Base-by-base conservation (phyloP, 2,113 vertebrate species). In the Mesocricetus auratus region DNA sequence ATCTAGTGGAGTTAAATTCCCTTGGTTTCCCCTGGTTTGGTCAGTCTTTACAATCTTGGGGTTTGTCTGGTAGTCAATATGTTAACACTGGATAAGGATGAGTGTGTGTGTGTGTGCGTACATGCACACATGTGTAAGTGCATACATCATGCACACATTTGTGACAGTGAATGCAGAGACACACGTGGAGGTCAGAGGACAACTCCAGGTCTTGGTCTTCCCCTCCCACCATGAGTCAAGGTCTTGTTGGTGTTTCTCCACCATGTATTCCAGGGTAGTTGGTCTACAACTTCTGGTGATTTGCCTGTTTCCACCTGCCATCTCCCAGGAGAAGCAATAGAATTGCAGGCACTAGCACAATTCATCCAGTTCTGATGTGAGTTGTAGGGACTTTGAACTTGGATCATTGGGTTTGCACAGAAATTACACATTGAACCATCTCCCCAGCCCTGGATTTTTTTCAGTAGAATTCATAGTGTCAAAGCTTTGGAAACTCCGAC, bases 231-330 rank as follows among this genome's bases (percentile, higher is more conserved):
- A 39, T 39, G 21, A 39, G 36, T 8, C 56, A 82, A 39, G 56
- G 21, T 60, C n/a, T 78, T 79, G 31, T 22, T 36, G 50, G 19
- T 53, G 77, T 36, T 79, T 56, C 13, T 36, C 50, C 33, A 53
- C 19, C 1, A 1, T 10, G 17, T 19, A 33, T 11, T 0, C 8
- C 24, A 29, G 22, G 56, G 5, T 7, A 29, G 58, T 8, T 62
- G 58, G n/a, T n/a, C 58, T 85, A 39, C 13, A 4, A 45, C 58
- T 42, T 16, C 81, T 83, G n/a, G n/a, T 8, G n/a, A 42, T 16
- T 42, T 6, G 62, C 58, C 56, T 62, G 77, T 29, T 22, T 9
- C 17, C 17, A 10, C 33, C 56, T 29, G 19, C 15, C 39, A 31
- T 7, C 58, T 64, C 39, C 39, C n/a, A 64, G 16, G 26, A 19